phyloP scores from a whole-genome alignment of 1,140 invertebrate species.

The Agraylea sexmaculata region DNA sequence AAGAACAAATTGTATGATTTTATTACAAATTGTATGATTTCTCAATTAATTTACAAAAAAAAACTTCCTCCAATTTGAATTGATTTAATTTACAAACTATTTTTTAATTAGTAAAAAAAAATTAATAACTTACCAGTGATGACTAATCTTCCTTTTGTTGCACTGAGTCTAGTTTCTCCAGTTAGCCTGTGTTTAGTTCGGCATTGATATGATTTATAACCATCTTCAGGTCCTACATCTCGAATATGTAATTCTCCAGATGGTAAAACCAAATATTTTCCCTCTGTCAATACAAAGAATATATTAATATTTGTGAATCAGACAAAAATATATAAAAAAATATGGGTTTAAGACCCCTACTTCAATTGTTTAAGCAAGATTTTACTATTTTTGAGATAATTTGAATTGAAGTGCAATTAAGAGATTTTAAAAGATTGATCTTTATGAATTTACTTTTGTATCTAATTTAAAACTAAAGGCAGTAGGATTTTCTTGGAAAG shows the following conservation, averaged over 20 bases:
- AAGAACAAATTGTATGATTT: no score
- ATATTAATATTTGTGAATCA: background rate
- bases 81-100: no score
- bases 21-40: no score
- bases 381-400: no score
- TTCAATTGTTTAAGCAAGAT: no score
- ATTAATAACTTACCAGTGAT: conserved; percentile 89
- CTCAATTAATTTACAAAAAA: no score
- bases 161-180: conserved; percentile 83
- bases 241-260: conserved; percentile 88
- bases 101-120: conserved; percentile 10
- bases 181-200: conserved; percentile 87
- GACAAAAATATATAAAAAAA: conserved; percentile 1
- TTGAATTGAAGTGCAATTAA: no score
- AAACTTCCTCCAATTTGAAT: no score
- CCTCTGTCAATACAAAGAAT: conserved; percentile 48
- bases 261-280: conserved; percentile 85
- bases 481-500: conserved; percentile 32
- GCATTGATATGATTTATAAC: conserved; percentile 89
- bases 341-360: no score
- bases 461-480: conserved; percentile 35
- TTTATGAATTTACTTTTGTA: no score
- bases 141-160: conserved; percentile 84
- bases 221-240: conserved; percentile 86
- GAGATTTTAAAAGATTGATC: no score